Evolutionary conservation across 2,113 vertebrate genomes (phyloP).

Genomic region (Serinus canaria): DNA sequence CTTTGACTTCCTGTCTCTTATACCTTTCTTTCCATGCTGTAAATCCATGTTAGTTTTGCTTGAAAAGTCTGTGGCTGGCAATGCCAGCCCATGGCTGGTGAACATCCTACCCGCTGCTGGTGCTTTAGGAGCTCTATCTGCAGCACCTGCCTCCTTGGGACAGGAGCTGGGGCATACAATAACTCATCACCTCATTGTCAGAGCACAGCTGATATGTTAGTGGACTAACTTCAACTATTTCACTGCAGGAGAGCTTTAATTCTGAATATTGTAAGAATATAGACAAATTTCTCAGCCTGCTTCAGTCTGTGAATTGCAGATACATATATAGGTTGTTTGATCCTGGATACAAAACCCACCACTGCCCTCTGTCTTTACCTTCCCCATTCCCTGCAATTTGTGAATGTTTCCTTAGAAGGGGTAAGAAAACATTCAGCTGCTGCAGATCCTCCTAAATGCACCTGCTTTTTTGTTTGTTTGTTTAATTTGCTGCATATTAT

Average conservation of each 20-base stretch:
- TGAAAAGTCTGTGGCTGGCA: not conserved
- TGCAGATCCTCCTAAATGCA: not conserved
- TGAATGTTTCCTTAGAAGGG: not conserved
- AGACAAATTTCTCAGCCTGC: not conserved
- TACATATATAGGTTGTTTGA: not conserved
- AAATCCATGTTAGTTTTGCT: not conserved
- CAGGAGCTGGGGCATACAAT: not conserved
- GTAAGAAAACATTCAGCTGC: not conserved
- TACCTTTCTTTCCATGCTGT: not conserved
- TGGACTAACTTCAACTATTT: not conserved
- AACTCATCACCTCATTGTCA: not conserved
- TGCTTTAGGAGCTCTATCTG: not conserved
- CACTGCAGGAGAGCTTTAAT: not conserved
- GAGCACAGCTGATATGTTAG: not conserved
- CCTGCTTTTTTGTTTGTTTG: not conserved
- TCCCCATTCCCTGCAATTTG: not conserved
- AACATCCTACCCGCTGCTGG: rapidly evolving
- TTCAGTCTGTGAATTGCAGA: not conserved
- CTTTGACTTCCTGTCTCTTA: not conserved
- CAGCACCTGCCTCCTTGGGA: not conserved
- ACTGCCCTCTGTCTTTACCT: not conserved
- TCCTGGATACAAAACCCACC: not conserved
- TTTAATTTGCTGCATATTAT: not conserved
- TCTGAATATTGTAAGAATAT: not conserved
- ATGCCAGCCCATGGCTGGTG: rapidly evolving